Evolutionary conservation across 1,140 invertebrate species (phyloP).

Genomic region (Acromyrmex heyeri): DNA sequence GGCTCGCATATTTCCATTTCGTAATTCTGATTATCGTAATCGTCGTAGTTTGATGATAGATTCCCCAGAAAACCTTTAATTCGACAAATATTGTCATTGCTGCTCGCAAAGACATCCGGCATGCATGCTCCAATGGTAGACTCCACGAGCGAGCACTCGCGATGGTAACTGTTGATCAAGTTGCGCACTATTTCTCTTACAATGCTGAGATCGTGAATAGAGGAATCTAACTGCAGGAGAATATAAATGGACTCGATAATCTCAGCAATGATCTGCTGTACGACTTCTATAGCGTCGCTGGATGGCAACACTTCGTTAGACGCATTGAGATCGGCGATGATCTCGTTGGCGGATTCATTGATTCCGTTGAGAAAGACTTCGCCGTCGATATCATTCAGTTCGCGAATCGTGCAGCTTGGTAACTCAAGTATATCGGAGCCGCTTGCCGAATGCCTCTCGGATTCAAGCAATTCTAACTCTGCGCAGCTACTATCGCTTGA

Average conservation of each 20-base stretch:
- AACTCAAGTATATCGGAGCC: constrained; percentile 80
- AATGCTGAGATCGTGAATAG: background rate
- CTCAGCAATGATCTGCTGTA: constrained; percentile 7
- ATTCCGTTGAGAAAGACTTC: constrained; percentile 80
- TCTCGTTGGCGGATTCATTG: constrained; percentile 80
- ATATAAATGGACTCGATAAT: constrained; percentile 38
- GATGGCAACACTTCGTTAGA: background rate
- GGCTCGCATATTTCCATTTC: background rate
- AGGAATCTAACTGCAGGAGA: background rate
- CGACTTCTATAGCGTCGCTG: background rate
- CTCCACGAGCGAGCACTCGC: constrained; percentile 12
- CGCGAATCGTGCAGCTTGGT: constrained; percentile 68
- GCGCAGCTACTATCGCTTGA: background rate
- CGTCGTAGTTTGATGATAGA: background rate
- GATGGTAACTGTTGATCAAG: constrained; percentile 72
- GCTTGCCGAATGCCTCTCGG: constrained; percentile 57
- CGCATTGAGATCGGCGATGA: constrained; percentile 79
- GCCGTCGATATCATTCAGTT: constrained; percentile 76
- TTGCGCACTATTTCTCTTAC: constrained; percentile 81
- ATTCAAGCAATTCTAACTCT: background rate
- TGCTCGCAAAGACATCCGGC: background rate
- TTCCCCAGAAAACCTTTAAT: constrained; percentile 29
- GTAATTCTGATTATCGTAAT: background rate
- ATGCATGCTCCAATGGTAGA: background rate
- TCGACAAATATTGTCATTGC: background rate